Percentiles rank a stretch among this genome's conserved stretches.
These are phyloP conservation scores for Vidua macroura DNA, from an alignment of 2,113 vertebrate species.

Conservation along the genomic window DNA sequence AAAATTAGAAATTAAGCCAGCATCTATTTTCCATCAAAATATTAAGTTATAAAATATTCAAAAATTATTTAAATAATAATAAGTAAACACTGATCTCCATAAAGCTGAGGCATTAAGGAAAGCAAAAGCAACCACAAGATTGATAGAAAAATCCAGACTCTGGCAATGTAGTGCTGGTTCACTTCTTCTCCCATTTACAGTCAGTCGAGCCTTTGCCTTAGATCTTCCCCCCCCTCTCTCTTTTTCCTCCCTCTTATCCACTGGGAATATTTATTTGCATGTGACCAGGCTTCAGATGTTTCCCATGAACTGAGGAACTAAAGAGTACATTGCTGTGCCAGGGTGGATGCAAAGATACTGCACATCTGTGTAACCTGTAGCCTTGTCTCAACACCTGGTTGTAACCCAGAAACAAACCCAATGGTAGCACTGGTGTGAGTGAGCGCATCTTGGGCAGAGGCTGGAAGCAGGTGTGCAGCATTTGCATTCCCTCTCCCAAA, in stretches of 20 bases:
- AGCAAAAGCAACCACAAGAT: background rate
- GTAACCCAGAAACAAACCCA: background rate
- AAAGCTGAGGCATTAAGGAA: background rate
- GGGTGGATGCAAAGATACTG: background rate
- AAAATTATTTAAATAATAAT: background rate
- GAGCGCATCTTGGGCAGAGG: background rate
- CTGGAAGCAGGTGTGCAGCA: background rate
- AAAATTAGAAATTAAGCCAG: background rate
- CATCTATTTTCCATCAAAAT: background rate
- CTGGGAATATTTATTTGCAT: background rate
- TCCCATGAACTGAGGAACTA: background rate
- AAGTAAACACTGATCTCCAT: background rate
- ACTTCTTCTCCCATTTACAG: background rate
- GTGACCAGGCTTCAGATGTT: background rate
- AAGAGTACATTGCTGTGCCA: background rate
- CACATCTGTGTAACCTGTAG: fast-evolving
- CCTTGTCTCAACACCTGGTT: background rate
- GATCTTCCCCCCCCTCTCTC: background rate
- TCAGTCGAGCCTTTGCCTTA: background rate
- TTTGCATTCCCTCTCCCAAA: background rate
- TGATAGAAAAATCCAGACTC: background rate
- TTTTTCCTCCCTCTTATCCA: background rate
- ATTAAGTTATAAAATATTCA: background rate
- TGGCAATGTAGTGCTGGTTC: background rate
- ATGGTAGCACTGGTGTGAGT: fast-evolving